Conservation (phyloP, 2,888 invertebrate genomes). For the Melanostoma mellinum region DNA sequence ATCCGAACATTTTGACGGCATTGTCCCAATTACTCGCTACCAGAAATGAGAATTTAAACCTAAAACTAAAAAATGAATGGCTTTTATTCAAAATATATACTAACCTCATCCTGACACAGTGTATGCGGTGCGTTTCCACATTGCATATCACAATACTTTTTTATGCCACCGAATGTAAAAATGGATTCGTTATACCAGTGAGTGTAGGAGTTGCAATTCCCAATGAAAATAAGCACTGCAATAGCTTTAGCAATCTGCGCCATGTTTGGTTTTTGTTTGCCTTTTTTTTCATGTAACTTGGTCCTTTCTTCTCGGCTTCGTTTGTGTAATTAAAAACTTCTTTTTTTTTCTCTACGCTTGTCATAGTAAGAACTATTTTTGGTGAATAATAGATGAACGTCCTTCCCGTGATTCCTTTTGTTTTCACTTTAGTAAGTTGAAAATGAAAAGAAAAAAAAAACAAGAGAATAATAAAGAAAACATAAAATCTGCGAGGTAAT, state of each 20-base stretch:
- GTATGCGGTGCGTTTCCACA: conserved; percentile 60
- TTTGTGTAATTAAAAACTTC: conserved; percentile 49
- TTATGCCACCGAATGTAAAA: conserved; percentile 32
- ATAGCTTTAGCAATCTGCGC: conserved; percentile 18
- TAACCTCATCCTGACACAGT: conserved; percentile 49
- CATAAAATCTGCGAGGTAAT: conserved; percentile 53
- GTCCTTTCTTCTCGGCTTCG: conserved; percentile 29
- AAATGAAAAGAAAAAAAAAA: conserved; percentile 7
- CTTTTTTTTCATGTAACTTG: conserved; percentile 5
- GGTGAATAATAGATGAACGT: conserved; percentile 62
- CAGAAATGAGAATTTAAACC: not conserved
- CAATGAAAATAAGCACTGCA: conserved; percentile 41
- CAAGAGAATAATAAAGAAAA: conserved; percentile 22
- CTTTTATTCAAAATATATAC: not conserved
- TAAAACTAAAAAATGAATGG: not conserved
- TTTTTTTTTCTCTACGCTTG: conserved; percentile 24
- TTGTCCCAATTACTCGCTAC: too few species aligned
- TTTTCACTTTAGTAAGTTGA: conserved; percentile 48
- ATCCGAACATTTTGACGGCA: not conserved
- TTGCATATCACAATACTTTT: conserved; percentile 55
- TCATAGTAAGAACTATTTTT: conserved; percentile 49
- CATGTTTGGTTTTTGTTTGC: conserved; percentile 14
- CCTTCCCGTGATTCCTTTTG: conserved; percentile 48
- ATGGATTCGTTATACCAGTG: conserved; percentile 47
- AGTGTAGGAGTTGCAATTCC: conserved; percentile 8